Conservation (phyloP, 2,113 vertebrate species). For the Oreotrochilus melanogaster region DNA sequence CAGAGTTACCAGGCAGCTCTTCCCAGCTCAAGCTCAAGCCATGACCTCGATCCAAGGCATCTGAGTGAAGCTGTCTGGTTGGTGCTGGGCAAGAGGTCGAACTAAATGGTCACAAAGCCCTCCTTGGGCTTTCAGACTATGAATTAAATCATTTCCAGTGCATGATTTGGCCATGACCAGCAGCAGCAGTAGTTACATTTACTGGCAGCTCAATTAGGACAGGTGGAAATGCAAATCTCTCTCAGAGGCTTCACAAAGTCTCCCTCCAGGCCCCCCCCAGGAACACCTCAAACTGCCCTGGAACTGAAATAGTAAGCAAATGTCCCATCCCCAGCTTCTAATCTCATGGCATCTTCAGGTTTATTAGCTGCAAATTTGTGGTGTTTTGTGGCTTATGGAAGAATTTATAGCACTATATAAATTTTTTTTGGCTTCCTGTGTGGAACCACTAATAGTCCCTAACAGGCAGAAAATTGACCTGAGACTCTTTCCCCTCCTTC, state of each 20-base stretch:
- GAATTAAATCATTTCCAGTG: constrained; percentile 35
- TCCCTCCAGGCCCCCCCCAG: neutral
- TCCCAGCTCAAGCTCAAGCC: neutral
- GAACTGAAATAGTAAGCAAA: constrained; percentile 9
- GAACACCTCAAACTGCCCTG: neutral
- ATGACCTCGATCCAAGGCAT: neutral
- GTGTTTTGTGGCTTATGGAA: constrained; percentile 75
- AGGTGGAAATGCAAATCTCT: neutral
- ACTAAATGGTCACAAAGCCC: neutral
- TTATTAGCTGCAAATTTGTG: constrained; percentile 80
- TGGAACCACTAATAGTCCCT: constrained; percentile 78
- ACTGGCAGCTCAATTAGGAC: neutral
- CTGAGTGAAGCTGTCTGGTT: neutral
- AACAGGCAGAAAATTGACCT: constrained; percentile 77
- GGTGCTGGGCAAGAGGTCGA: neutral
- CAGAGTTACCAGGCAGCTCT: neutral
- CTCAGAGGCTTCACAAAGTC: neutral
- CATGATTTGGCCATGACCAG: neutral
- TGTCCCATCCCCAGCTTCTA: constrained; percentile 54
- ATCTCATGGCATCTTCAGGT: constrained; percentile 67
- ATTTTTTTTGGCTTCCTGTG: constrained; percentile 62
- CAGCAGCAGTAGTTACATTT: neutral
- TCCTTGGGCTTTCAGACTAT: neutral
- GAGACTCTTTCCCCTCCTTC: constrained; percentile 44
- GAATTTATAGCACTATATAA: constrained; percentile 79